phyloP scores from a whole-genome alignment of 1,140 invertebrate genomes.

The Saxidomus purpurata region DNA sequence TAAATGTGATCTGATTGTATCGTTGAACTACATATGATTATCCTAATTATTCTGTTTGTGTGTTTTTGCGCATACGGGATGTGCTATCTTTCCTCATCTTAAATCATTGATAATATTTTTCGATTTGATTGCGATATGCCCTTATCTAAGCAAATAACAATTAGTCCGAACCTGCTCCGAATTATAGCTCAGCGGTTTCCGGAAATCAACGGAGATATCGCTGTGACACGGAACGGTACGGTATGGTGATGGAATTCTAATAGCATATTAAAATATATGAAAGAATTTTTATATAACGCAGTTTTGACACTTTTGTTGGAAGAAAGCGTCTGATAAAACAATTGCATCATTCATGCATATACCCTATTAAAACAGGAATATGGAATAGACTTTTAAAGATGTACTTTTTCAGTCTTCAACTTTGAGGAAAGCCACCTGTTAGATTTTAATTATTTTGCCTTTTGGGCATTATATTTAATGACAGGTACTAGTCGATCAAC shows the following conservation, averaged over 20 bases:
- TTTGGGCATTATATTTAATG: too few relatives aligned
- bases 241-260: not conserved
- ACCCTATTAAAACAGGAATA: too few relatives aligned
- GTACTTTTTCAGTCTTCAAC: too few relatives aligned
- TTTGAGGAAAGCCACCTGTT: too few relatives aligned
- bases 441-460: too few relatives aligned
- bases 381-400: too few relatives aligned
- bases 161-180: not conserved
- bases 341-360: too few relatives aligned
- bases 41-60: not conserved
- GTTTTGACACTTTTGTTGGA: too few relatives aligned
- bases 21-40: not conserved
- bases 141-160: constrained; percentile 22
- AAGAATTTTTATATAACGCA: too few relatives aligned
- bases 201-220: not conserved
- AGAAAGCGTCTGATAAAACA: too few relatives aligned
- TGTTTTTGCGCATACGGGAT: not conserved
- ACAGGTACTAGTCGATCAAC: too few relatives aligned
- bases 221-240: not conserved
- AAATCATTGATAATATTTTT: not conserved
- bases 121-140: not conserved
- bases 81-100: not conserved
- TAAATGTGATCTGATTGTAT: not conserved
- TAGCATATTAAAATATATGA: too few relatives aligned
- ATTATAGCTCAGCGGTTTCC: constrained; percentile 19